These are phyloP conservation scores for Pelvicachromis taeniatus DNA, from an alignment of 2,113 vertebrate species.

Conservation along the genomic window DNA sequence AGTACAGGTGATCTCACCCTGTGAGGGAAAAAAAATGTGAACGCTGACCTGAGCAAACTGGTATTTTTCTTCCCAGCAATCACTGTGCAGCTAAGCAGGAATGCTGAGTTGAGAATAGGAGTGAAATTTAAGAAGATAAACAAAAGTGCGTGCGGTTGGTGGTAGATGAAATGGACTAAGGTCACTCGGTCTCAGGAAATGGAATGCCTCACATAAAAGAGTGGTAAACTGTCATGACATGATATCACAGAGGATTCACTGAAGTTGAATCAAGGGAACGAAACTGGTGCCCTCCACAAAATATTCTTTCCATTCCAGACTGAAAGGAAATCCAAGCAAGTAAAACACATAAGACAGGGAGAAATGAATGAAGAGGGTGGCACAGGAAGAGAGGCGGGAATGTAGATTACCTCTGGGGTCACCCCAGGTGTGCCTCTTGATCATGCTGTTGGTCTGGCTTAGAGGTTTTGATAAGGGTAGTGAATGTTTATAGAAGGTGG, in stretches of 20 bases:
- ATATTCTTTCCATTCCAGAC: neutral
- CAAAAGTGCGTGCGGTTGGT: neutral
- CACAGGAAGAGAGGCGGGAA: neutral
- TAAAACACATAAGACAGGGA: slow-evolving; percentile 21
- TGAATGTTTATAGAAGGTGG: slow-evolving; percentile 61
- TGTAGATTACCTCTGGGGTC: slow-evolving; percentile 63
- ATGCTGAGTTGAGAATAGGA: neutral
- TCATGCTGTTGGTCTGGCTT: slow-evolving; percentile 42
- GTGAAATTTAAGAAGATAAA: slow-evolving; percentile 5
- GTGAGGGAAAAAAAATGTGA: slow-evolving; percentile 31
- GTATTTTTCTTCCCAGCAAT: slow-evolving; percentile 35
- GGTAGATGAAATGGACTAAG: slow-evolving; percentile 18
- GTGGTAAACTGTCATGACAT: slow-evolving; percentile 7
- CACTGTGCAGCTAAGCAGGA: neutral
- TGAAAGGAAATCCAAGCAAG: slow-evolving; percentile 3
- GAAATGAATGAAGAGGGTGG: slow-evolving; percentile 29
- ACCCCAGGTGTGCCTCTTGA: slow-evolving; percentile 52
- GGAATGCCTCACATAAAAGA: slow-evolving; percentile 13
- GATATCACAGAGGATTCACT: neutral
- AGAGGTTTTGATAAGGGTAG: slow-evolving; percentile 45
- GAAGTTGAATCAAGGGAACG: neutral
- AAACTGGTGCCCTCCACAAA: neutral
- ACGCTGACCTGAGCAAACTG: slow-evolving; percentile 41
- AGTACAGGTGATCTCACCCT: slow-evolving; percentile 40
- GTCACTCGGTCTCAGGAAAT: slow-evolving; percentile 33